phyloP scores from a whole-genome alignment of 2,113 vertebrate species.

The Perognathus longimembris region DNA sequence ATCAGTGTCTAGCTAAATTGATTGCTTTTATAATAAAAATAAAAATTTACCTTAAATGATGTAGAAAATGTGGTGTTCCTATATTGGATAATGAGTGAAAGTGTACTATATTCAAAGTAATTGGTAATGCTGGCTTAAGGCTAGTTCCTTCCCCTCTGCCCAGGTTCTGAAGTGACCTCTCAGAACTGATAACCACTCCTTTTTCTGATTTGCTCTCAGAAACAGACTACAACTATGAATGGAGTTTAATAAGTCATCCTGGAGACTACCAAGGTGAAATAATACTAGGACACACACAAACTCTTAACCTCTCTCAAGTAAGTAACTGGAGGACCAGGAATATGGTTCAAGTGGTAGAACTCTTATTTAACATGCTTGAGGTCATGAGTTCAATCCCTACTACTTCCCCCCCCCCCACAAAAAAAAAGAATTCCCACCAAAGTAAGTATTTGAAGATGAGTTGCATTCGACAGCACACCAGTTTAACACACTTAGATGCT shows the following conservation, averaged over 20 bases:
- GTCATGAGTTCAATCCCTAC: too few species aligned
- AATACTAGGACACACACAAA: slow-evolving; percentile 82
- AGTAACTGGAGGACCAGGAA: slow-evolving; percentile 57
- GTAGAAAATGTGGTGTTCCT: neutral
- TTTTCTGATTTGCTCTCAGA: slow-evolving; percentile 79
- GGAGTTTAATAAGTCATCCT: slow-evolving; percentile 88
- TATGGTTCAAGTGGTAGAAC: too few species aligned
- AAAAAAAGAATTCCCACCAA: too few species aligned
- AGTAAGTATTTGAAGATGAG: too few species aligned
- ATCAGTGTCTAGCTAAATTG: neutral
- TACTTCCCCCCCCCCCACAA: too few species aligned
- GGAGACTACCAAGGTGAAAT: slow-evolving; percentile 86
- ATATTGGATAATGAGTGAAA: neutral
- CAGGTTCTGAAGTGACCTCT: neutral
- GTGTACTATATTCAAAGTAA: neutral
- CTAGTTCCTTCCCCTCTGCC: neutral
- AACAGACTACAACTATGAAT: slow-evolving; percentile 87
- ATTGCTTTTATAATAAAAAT: neutral
- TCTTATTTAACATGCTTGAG: too few species aligned
- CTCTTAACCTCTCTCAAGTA: slow-evolving; percentile 87
- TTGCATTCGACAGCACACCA: neutral
- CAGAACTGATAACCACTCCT: slow-evolving; percentile 2
- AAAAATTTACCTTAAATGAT: neutral
- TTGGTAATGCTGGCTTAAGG: neutral
- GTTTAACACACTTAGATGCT: neutral